Conservation (phyloP, 92 coral and sea anemone genomes). For the Phenganax marumi region DNA sequence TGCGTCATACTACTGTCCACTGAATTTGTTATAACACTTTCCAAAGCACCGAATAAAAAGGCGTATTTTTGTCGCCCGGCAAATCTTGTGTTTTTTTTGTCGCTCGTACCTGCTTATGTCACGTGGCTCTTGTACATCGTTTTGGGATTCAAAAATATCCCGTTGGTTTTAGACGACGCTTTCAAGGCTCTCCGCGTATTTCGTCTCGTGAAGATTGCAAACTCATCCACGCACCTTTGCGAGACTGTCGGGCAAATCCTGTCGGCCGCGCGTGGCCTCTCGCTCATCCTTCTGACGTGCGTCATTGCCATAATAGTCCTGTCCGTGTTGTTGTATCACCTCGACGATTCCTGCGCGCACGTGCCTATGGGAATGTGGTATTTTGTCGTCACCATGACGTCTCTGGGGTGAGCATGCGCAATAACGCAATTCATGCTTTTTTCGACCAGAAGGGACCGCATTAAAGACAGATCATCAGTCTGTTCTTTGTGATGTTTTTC, state of each 20-base stretch:
- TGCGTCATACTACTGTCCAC: constrained; percentile 75
- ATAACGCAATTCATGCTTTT: too few relatives aligned
- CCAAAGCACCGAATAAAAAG: constrained; percentile 67
- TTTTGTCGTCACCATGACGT: constrained; percentile 95
- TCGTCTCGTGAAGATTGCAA: constrained; percentile 85
- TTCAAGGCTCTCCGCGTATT: constrained; percentile 79
- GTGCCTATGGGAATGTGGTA: constrained; percentile 99
- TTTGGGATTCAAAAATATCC: constrained; percentile 60
- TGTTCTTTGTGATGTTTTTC: too few relatives aligned
- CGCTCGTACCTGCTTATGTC: constrained; percentile 78
- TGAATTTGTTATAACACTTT: constrained; percentile 68
- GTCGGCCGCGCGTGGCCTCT: constrained; percentile 90
- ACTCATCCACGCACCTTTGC: constrained; percentile 78
- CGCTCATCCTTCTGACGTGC: constrained; percentile 74
- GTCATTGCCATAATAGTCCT: constrained; percentile 73
- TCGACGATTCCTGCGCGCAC: constrained; percentile 70
- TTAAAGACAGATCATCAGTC: too few relatives aligned
- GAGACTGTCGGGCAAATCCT: constrained; percentile 78
- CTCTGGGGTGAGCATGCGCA: constrained; percentile 74
- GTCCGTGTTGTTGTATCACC: constrained; percentile 77
- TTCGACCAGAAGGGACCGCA: too few relatives aligned
- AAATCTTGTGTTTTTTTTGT: constrained; percentile 71
- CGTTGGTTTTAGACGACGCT: constrained; percentile 68
- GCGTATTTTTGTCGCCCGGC: constrained; percentile 66
- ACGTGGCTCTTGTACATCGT: constrained; percentile 55